phyloP scores from a whole-genome alignment of 2,888 invertebrate species.

The Leptinotarsa juncta region DNA sequence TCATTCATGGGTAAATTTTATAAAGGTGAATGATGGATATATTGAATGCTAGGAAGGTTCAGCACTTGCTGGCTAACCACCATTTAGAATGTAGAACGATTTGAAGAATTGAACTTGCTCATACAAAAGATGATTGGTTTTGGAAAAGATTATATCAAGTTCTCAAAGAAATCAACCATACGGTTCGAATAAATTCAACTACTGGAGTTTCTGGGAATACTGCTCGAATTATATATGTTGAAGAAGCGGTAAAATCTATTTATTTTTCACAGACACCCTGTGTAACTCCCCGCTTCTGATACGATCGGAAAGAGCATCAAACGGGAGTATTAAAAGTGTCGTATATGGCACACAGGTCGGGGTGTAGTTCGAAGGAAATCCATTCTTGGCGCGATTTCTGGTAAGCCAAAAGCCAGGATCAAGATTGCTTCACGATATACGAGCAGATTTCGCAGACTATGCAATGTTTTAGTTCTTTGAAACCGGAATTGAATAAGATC shows the following conservation, averaged over 20 bases:
- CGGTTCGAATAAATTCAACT: too few species aligned
- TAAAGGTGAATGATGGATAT: too few species aligned
- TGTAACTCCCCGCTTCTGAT: conserved; percentile 23
- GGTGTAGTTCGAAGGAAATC: conserved; percentile 46
- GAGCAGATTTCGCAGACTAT: conserved; percentile 63
- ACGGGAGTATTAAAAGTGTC: conserved; percentile 44
- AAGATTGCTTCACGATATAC: conserved; percentile 63
- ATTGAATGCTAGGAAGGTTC: too few species aligned
- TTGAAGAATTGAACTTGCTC: too few species aligned
- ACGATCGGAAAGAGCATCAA: conserved; percentile 39
- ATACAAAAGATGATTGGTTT: too few species aligned
- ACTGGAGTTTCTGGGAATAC: too few species aligned
- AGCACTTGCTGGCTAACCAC: too few species aligned
- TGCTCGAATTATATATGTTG: not conserved
- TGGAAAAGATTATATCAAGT: too few species aligned
- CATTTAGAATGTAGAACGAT: too few species aligned
- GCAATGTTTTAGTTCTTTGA: conserved; percentile 57
- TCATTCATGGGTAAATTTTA: too few species aligned
- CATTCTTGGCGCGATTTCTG: conserved; percentile 63
- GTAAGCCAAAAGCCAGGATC: conserved; percentile 66
- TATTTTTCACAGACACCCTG: not conserved
- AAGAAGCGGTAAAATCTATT: not conserved
- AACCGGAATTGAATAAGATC: conserved; percentile 61
- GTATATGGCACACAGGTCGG: conserved; percentile 43
- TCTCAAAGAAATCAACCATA: too few species aligned